Conservation (phyloP, 2,113 vertebrate species). For the Rhagologus leucostigma region DNA sequence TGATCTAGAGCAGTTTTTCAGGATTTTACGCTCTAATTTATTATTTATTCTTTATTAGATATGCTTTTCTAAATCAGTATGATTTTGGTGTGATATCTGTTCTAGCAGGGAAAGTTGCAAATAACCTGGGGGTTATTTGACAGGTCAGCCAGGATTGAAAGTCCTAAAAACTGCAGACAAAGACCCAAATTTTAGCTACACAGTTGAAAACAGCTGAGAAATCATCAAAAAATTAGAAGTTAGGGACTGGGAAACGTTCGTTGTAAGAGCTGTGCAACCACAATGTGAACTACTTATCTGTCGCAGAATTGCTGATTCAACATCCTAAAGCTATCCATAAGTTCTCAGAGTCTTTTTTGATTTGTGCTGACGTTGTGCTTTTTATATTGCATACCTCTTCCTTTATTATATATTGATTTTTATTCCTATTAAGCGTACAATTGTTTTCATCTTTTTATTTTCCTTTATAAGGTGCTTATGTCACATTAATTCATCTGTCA, state of each 20-base stretch:
- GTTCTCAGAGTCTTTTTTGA: background rate
- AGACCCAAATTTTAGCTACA: background rate
- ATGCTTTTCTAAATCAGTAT: background rate
- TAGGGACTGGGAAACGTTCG: background rate
- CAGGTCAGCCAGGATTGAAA: background rate
- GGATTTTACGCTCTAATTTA: background rate
- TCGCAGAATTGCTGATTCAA: background rate
- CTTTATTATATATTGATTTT: slow-evolving; percentile 54
- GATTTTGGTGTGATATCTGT: background rate
- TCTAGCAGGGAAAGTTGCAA: background rate
- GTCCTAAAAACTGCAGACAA: background rate
- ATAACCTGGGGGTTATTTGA: background rate
- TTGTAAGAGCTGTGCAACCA: background rate
- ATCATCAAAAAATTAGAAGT: background rate
- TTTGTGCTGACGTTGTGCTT: background rate
- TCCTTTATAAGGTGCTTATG: background rate
- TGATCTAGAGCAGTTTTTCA: background rate
- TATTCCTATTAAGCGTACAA: background rate
- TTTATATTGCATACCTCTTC: background rate
- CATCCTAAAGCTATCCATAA: background rate
- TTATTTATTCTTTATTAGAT: background rate
- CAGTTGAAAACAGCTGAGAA: background rate
- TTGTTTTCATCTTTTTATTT: slow-evolving; percentile 4
- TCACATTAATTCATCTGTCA: background rate
- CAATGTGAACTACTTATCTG: background rate